Conservation (phyloP, 1,140 invertebrate species). For the Vanessa tameamea region DNA sequence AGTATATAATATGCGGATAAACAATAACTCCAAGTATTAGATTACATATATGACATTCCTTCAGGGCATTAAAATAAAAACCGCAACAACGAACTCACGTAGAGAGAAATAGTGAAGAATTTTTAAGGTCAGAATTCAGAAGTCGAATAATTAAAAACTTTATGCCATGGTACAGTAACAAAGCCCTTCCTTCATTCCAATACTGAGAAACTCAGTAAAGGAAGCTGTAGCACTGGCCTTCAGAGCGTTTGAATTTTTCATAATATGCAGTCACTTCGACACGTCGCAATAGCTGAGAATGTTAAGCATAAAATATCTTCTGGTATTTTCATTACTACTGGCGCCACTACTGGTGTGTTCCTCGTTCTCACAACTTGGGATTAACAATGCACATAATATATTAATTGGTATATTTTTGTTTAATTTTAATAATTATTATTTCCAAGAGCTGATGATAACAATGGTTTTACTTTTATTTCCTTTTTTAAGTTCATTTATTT, state of each 20-base stretch:
- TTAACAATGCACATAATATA: no score
- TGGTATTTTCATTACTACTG: slow-evolving; percentile 16
- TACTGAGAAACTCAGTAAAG: slow-evolving; percentile 23
- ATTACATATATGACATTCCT: slow-evolving; percentile 21
- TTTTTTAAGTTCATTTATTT: neutral
- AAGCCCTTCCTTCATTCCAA: slow-evolving; percentile 23
- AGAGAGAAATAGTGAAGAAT: neutral
- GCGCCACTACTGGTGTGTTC: neutral
- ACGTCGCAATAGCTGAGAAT: slow-evolving; percentile 23
- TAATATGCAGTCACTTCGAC: slow-evolving; percentile 24
- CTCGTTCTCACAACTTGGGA: neutral
- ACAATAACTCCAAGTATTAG: slow-evolving; percentile 13
- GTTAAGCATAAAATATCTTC: slow-evolving; percentile 21
- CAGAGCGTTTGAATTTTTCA: slow-evolving; percentile 34
- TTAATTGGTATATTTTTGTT: no score
- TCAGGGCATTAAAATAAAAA: slow-evolving; percentile 11
- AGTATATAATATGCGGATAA: slow-evolving; percentile 2
- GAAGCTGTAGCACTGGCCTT: slow-evolving; percentile 29
- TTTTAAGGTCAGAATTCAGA: slow-evolving; percentile 3
- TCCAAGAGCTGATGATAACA: no score
- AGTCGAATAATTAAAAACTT: neutral
- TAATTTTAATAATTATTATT: no score
- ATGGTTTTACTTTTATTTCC: neutral
- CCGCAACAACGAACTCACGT: neutral
- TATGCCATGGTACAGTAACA: neutral